A percentile compares a stretch with the other conserved stretches of the same genome.
These are phyloP conservation scores for Talpa occidentalis DNA, from an alignment of 2,113 vertebrate genomes.

Conservation along the genomic window DNA sequence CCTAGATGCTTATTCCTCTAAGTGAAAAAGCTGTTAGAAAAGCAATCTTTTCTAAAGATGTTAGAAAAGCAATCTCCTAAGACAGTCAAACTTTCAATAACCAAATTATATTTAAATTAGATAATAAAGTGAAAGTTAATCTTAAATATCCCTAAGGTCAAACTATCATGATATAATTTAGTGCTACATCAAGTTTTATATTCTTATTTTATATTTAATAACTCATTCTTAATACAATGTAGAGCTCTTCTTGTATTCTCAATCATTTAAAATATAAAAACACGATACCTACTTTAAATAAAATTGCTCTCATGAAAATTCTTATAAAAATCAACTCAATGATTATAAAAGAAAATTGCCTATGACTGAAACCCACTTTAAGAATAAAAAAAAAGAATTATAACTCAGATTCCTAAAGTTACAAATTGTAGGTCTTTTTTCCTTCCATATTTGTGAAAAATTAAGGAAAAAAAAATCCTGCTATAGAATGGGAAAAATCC, in stretches of 20 bases:
- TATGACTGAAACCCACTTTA: conserved; percentile 69
- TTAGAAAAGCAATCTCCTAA: conserved; percentile 1
- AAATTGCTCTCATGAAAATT: not conserved
- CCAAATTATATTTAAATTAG: conserved; percentile 32
- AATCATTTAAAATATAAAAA: conserved; percentile 44
- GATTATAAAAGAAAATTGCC: conserved; percentile 9
- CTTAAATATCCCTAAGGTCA: conserved; percentile 31
- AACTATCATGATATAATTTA: conserved; percentile 18
- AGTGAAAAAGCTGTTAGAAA: not conserved
- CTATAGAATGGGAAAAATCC: conserved; percentile 76
- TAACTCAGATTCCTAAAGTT: not conserved
- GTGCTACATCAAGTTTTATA: not conserved
- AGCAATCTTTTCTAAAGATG: conserved; percentile 21
- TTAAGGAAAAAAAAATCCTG: conserved; percentile 64
- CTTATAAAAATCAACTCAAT: conserved; percentile 22
- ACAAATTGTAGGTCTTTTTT: conserved; percentile 54
- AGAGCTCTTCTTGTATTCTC: not conserved
- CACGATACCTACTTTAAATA: not conserved
- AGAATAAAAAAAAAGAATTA: conserved; percentile 30
- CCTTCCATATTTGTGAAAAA: conserved; percentile 18
- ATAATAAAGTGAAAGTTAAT: conserved; percentile 31
- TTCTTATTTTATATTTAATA: not conserved
- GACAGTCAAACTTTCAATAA: conserved; percentile 47
- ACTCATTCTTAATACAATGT: not conserved
- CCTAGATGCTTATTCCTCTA: conserved; percentile 2